These are phyloP conservation scores for Latrodectus hesperus DNA, from an alignment of 2,888 invertebrate species.

Conservation along the genomic window DNA sequence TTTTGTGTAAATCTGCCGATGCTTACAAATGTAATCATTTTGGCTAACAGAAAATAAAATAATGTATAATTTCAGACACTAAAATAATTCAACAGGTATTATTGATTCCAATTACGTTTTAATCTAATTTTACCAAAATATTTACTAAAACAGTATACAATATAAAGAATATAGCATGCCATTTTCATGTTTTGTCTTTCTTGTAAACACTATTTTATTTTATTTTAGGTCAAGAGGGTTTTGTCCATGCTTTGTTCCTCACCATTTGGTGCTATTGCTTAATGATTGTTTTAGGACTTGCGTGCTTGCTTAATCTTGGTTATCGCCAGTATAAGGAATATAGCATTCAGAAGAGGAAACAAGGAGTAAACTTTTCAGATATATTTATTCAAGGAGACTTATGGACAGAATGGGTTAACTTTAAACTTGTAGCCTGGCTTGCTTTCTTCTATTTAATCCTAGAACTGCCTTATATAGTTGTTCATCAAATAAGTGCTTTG, in stretches of 20 bases:
- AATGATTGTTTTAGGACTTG: slow-evolving; percentile 69
- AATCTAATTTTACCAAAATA: no score
- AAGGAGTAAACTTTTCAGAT: slow-evolving; percentile 39
- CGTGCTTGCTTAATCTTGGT: slow-evolving; percentile 58
- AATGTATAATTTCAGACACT: no score
- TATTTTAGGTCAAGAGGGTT: slow-evolving; percentile 41
- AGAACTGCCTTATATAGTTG: slow-evolving; percentile 57
- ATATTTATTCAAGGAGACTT: slow-evolving; percentile 57
- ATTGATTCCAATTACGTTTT: no score
- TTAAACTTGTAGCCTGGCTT: slow-evolving; percentile 49
- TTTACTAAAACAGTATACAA: no score
- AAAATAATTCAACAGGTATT: no score
- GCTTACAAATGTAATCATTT: no score
- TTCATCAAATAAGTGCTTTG: slow-evolving; percentile 48
- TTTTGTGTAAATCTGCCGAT: no score
- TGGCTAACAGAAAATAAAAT: no score
- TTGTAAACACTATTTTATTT: background rate
- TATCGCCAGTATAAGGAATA: slow-evolving; percentile 56
- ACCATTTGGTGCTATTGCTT: slow-evolving; percentile 70
- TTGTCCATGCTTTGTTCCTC: slow-evolving; percentile 70
- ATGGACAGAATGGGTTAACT: slow-evolving; percentile 65
- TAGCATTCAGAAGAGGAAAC: slow-evolving; percentile 38
- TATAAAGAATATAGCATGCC: no score
- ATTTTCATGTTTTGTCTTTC: no score
- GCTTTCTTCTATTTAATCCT: slow-evolving; percentile 41